Evolutionary conservation across 2,888 invertebrate genomes (phyloP).

Genomic region (Apodemia duryi): DNA sequence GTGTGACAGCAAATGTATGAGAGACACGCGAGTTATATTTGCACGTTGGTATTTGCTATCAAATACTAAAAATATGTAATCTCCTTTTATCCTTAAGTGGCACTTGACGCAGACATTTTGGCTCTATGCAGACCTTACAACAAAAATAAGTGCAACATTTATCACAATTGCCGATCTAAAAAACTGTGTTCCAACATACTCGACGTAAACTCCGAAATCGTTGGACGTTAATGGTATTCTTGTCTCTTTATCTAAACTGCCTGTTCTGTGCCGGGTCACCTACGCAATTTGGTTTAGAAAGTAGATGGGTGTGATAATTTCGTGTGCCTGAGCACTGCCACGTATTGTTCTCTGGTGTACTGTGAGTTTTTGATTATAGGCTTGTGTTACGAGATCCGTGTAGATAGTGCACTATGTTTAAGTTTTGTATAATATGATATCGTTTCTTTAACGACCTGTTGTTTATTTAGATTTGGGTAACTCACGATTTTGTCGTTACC

Average conservation of each 20-base stretch:
- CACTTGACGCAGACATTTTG: no score
- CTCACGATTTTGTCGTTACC: no score
- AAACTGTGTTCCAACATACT: not conserved
- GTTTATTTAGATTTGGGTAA: not conserved
- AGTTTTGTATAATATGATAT: not conserved
- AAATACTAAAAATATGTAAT: no score
- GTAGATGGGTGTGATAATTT: slow-evolving; percentile 47
- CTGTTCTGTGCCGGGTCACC: slow-evolving; percentile 39
- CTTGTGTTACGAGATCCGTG: slow-evolving; percentile 12
- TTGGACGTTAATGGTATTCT: slow-evolving; percentile 13
- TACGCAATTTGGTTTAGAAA: slow-evolving; percentile 48
- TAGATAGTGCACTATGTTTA: not conserved
- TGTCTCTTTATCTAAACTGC: slow-evolving; percentile 26
- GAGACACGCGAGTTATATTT: no score
- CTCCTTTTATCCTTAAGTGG: no score
- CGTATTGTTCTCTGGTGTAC: slow-evolving; percentile 21
- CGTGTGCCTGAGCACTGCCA: slow-evolving; percentile 39
- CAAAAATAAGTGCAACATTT: not conserved
- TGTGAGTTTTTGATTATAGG: slow-evolving; percentile 18
- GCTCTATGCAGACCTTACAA: not conserved
- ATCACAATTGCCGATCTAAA: not conserved
- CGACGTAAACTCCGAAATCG: not conserved
- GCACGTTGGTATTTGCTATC: no score
- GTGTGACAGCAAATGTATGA: no score
- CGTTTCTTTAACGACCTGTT: not conserved